A percentile compares a stretch with the other conserved stretches of the same genome.
Evolutionary conservation across 2,888 invertebrate genomes (phyloP).

Genomic region (Nomada fucata): DNA sequence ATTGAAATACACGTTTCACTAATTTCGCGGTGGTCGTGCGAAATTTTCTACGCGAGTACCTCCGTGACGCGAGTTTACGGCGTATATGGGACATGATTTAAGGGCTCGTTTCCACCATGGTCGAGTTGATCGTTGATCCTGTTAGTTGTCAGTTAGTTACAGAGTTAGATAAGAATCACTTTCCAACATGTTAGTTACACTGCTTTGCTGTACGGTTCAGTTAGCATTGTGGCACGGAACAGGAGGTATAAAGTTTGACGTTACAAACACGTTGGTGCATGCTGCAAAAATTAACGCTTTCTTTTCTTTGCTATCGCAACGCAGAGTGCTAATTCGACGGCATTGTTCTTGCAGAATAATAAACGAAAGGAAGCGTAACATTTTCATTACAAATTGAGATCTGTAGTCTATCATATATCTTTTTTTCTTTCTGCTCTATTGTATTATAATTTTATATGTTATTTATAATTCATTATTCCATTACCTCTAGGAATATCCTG

Average conservation of each 20-base stretch:
- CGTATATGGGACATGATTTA: neutral
- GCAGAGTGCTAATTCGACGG: neutral
- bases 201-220: neutral
- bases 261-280: neutral
- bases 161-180: conserved; percentile 28
- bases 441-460: too few relatives aligned
- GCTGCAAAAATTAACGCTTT: neutral
- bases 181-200: conserved; percentile 6
- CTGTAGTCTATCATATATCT: too few relatives aligned
- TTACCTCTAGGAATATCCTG: too few relatives aligned
- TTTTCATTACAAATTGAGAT: too few relatives aligned
- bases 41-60: neutral
- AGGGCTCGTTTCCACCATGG: neutral
- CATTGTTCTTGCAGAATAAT: neutral
- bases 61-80: neutral
- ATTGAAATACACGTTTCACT: neutral
- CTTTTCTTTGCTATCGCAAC: neutral
- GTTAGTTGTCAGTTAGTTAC: conserved; percentile 21
- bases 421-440: too few relatives aligned
- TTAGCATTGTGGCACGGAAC: neutral
- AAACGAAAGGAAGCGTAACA: too few relatives aligned
- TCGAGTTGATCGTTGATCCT: conserved; percentile 8
- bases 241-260: neutral
- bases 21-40: neutral
- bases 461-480: too few relatives aligned